Conservation (phyloP, 2,113 vertebrate genomes). For the Boleophthalmus pectinirostris region DNA sequence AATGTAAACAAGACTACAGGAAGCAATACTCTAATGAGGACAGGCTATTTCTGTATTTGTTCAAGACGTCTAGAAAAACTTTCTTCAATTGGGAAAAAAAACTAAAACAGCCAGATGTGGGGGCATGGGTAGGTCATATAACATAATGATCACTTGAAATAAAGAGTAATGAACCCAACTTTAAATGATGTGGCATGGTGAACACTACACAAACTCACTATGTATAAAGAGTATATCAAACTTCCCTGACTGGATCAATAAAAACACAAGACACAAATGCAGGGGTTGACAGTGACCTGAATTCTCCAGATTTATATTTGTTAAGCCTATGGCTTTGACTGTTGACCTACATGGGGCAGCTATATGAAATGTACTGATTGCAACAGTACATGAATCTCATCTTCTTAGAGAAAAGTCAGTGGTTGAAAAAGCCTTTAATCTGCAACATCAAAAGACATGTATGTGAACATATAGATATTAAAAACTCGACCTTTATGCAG, state of each 20-base stretch:
- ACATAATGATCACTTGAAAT: background rate
- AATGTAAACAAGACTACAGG: conserved; percentile 47
- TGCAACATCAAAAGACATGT: conserved; percentile 28
- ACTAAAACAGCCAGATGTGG: background rate
- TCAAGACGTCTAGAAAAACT: background rate
- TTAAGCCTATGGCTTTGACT: conserved; percentile 17
- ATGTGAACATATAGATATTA: conserved; percentile 11
- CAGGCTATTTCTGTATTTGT: conserved; percentile 13
- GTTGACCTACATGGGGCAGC: conserved; percentile 34
- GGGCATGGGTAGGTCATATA: background rate
- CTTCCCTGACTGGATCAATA: background rate
- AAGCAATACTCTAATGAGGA: conserved; percentile 12
- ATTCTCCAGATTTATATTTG: conserved; percentile 16
- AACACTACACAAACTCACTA: background rate
- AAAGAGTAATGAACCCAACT: background rate
- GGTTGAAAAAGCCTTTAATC: conserved; percentile 29
- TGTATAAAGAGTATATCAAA: background rate
- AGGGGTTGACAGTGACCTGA: conserved; percentile 9
- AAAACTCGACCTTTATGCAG: conserved; percentile 4
- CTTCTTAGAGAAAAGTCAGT: conserved; percentile 26
- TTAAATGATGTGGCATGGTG: background rate
- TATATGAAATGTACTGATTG: conserved; percentile 37
- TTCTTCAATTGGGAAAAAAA: background rate
- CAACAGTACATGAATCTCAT: conserved; percentile 25
- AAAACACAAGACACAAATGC: background rate